phyloP scores from a whole-genome alignment of 2,113 vertebrate genomes.

The Emydura subglobosa region DNA sequence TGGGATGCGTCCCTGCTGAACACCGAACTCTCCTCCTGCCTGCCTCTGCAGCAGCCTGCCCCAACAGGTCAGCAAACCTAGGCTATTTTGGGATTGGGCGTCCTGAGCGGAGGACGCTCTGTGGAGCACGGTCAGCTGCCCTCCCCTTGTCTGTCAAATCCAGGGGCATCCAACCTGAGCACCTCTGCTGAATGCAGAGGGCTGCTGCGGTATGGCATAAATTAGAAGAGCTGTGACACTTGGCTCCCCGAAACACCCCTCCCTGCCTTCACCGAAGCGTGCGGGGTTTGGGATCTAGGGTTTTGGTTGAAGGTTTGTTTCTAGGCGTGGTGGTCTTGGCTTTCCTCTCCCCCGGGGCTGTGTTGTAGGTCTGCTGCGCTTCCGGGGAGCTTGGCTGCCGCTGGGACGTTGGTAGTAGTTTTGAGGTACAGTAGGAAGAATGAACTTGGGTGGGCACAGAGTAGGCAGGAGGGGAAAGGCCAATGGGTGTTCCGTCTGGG shows the following conservation, averaged over 20 bases:
- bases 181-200: not conserved
- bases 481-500: not conserved
- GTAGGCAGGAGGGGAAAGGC: not conserved
- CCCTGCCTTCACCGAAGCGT: not conserved
- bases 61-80: not conserved
- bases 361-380: too few relatives aligned
- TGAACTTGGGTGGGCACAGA: fast-evolving
- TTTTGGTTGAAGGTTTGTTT: not conserved
- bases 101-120: not conserved
- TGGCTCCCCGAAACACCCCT: not conserved
- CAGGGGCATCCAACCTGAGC: not conserved
- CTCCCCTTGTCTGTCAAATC: not conserved
- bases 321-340: not conserved
- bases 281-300: not conserved
- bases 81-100: not conserved
- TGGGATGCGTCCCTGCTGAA: not conserved
- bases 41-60: not conserved
- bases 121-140: not conserved
- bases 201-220: not conserved
- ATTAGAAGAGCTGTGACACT: not conserved
- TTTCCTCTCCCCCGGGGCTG: fast-evolving
- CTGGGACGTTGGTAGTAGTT: not conserved
- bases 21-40: too few relatives aligned
- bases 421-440: not conserved
- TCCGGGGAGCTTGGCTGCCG: not conserved